Evolutionary conservation across 2,113 vertebrate species (phyloP), one percentile per base, ranked within the genome.

Genomic region (Cepphus grylle): DNA sequence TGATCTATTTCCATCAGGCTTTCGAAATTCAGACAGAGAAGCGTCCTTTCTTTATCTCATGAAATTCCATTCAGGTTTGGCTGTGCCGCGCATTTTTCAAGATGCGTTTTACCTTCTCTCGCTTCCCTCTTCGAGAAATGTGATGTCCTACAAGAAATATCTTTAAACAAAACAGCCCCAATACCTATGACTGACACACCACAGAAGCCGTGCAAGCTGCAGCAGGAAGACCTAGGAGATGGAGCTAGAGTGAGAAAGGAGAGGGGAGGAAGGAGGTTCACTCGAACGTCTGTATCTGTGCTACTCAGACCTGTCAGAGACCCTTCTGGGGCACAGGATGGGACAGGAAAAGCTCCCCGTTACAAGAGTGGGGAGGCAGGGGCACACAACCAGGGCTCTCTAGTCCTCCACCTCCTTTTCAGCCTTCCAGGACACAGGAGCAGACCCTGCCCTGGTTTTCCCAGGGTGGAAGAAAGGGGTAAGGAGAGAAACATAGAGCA

Each of bases 171-270:
- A 65, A 23, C 26, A 83, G 30, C 9, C 23, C 7, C 3, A 4
- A 0, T 56, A 56, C 15, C 63, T 36, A 52, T 3, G 16, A 45
- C 15, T 52, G 21, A 69, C 8, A 32, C 32, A 10, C 25, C 1
- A 1, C 0, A 0, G 65, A 86, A 50, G 25, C 22, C 40, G 25
- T 1, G 0, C 18, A 56, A 36, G 17, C 21, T 40, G 36, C 45
- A 70, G 9, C 7, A 20, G 45, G 14, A 71, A 67, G 71, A 83
- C 4, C 7, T 63, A 22, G 21, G 8, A 52, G 27, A 10, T 71
- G 27, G 59, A 74, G 49, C 27, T 58, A 34, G 21, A 73, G 22
- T 10, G 27, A 81, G 65, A 70, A 62, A 4, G 12, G 22, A 52
- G 88, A 91, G 10, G 4, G 1, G 43, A 73, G 12, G 30, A 70